These are phyloP conservation scores for Anthopleura sola DNA, from an alignment of 64 coral and sea anemone genomes.

Conservation along the genomic window DNA sequence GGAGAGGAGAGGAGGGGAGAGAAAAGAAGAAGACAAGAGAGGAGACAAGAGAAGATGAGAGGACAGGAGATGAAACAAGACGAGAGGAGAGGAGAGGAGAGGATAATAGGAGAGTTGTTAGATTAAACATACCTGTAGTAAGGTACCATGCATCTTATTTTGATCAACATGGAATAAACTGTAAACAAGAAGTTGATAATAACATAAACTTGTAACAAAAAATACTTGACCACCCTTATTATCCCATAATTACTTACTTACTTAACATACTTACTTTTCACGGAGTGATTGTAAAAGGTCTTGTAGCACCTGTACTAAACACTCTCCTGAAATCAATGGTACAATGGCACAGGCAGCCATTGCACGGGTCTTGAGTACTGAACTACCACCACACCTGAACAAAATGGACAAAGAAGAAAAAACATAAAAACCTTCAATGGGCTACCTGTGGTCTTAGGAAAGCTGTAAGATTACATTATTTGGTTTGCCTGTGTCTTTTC, in stretches of 20 bases:
- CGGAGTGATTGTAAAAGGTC: slow-evolving; percentile 53
- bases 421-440: not conserved
- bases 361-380: slow-evolving; percentile 77
- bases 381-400: slow-evolving; percentile 60
- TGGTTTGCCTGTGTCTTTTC: too few species aligned
- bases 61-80: not conserved
- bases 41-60: not conserved
- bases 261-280: slow-evolving; percentile 43
- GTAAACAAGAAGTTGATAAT: not conserved
- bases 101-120: not conserved
- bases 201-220: not conserved
- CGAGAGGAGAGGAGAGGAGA: not conserved
- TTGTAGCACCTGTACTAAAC: slow-evolving; percentile 34
- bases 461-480: too few species aligned
- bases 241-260: slow-evolving; percentile 37
- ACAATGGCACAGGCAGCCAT: slow-evolving; percentile 86
- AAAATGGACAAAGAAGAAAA: not conserved
- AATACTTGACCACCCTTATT: not conserved
- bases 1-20: not conserved
- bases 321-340: slow-evolving; percentile 61
- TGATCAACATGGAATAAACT: slow-evolving; percentile 15
- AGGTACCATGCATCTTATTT: slow-evolving; percentile 66
- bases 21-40: not conserved
- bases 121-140: slow-evolving; percentile 64
- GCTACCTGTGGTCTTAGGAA: too few species aligned